A percentile compares a stretch with the other conserved stretches of the same genome.
These are phyloP conservation scores for Leucosticte australis DNA, from an alignment of 2,113 vertebrate genomes.

Conservation along the genomic window DNA sequence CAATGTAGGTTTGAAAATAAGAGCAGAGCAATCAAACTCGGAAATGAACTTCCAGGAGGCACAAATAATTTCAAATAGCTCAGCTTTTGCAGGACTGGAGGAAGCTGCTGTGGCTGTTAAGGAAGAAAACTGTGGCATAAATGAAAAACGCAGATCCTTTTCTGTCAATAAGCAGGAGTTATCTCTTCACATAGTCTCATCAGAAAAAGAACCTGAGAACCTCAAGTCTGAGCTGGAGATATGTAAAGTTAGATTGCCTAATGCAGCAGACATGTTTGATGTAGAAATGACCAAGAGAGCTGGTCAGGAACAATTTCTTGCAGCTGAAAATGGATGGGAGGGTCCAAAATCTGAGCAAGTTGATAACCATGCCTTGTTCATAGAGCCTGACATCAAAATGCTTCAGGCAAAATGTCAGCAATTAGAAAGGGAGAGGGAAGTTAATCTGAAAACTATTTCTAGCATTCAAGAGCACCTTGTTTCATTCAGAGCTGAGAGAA, in stretches of 20 bases:
- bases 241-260: slow-evolving; percentile 38
- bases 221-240: slow-evolving; percentile 68
- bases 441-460: slow-evolving; percentile 62
- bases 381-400: slow-evolving; percentile 72
- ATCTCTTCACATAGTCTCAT: background rate
- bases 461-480: slow-evolving; percentile 78
- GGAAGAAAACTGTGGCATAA: slow-evolving; percentile 58
- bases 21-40: slow-evolving; percentile 61
- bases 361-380: slow-evolving; percentile 71
- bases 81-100: slow-evolving; percentile 68
- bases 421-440: slow-evolving; percentile 75
- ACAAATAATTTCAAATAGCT: slow-evolving; percentile 69
- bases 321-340: slow-evolving; percentile 73
- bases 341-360: slow-evolving; percentile 75
- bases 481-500: slow-evolving; percentile 68
- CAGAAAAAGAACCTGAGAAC: slow-evolving; percentile 67
- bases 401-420: slow-evolving; percentile 72
- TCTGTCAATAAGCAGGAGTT: slow-evolving; percentile 62
- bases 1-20: background rate
- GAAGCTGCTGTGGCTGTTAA: slow-evolving; percentile 60
- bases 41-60: slow-evolving; percentile 62
- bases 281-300: slow-evolving; percentile 66
- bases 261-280: slow-evolving; percentile 63
- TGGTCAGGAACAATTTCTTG: slow-evolving; percentile 77
- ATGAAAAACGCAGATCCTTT: slow-evolving; percentile 36